Conservation (phyloP, 2,888 invertebrate genomes). For the Scaptomyza polygonia region DNA sequence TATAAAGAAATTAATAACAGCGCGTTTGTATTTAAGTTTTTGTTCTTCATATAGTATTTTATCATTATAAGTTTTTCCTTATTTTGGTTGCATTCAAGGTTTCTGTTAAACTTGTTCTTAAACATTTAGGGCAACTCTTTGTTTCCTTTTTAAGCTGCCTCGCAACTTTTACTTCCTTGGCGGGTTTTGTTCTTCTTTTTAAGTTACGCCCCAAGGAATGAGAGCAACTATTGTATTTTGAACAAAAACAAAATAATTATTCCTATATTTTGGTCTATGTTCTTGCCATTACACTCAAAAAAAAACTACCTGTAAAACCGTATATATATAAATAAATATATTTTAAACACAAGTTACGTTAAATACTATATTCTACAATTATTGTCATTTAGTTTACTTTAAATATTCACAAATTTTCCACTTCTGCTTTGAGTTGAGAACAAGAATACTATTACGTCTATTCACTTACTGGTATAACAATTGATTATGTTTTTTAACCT, state of each 20-base stretch:
- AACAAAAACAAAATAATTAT: slow-evolving; percentile 9
- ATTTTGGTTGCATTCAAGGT: slow-evolving; percentile 17
- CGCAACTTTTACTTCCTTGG: slow-evolving; percentile 18
- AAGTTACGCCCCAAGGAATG: slow-evolving; percentile 6
- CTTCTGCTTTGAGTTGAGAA: slow-evolving; percentile 37
- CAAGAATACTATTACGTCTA: slow-evolving; percentile 15
- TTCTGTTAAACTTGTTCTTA: slow-evolving; percentile 21
- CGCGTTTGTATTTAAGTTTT: slow-evolving; percentile 59
- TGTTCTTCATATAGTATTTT: slow-evolving; percentile 3
- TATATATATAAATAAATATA: slow-evolving; percentile 29
- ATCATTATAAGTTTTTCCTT: neutral
- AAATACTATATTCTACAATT: slow-evolving; percentile 36
- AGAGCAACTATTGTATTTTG: slow-evolving; percentile 21
- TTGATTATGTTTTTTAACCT: slow-evolving; percentile 20
- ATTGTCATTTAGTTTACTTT: slow-evolving; percentile 43
- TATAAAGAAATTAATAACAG: slow-evolving; percentile 10
- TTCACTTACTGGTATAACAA: slow-evolving; percentile 38
- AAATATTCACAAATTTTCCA: slow-evolving; percentile 36
- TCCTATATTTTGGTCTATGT: slow-evolving; percentile 4
- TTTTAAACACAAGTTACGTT: slow-evolving; percentile 41
- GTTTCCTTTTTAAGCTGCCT: slow-evolving; percentile 9
- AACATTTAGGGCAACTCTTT: slow-evolving; percentile 19
- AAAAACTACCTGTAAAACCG: slow-evolving; percentile 19
- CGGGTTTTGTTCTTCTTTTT: slow-evolving; percentile 36
- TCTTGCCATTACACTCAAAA: slow-evolving; percentile 19